phyloP scores from a whole-genome alignment of 2,113 vertebrate species.

The Lepisosteus osseus region DNA sequence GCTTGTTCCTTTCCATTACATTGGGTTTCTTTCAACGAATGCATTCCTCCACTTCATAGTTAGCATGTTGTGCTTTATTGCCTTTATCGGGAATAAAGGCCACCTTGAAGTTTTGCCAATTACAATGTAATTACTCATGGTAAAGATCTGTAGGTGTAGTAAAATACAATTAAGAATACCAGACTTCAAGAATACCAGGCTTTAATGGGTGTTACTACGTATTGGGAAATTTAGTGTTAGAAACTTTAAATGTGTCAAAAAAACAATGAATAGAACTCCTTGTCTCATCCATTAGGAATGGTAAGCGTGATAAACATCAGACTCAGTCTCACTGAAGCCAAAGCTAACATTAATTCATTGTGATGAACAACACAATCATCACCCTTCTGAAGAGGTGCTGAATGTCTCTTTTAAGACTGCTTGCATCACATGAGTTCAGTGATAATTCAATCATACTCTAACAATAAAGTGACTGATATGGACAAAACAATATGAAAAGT shows the following conservation, averaged over 20 bases:
- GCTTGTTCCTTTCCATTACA: background rate
- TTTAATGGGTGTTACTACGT: conserved; percentile 19
- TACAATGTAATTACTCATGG: too few relatives aligned
- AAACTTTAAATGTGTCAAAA: background rate
- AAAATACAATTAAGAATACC: too few relatives aligned
- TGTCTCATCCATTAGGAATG: conserved; percentile 34
- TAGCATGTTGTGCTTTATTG: too few relatives aligned
- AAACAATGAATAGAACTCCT: conserved; percentile 15
- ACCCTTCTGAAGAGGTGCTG: conserved; percentile 13
- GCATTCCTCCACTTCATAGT: too few relatives aligned
- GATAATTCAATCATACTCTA: background rate
- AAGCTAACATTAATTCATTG: conserved; percentile 33
- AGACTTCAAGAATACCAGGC: background rate
- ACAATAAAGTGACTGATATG: conserved; percentile 14
- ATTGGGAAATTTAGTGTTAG: conserved; percentile 11
- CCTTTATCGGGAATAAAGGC: too few relatives aligned
- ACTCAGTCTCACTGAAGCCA: conserved; percentile 18
- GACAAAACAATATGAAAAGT: background rate
- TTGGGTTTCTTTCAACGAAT: background rate
- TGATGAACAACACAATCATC: conserved; percentile 12
- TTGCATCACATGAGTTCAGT: too few relatives aligned
- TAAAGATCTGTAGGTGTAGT: too few relatives aligned
- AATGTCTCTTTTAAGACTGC: background rate
- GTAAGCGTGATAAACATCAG: conserved; percentile 20
- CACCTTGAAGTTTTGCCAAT: too few relatives aligned